phyloP scores from a whole-genome alignment of 2,797 vertebrate species.

The Cyprinodon diabolis region DNA sequence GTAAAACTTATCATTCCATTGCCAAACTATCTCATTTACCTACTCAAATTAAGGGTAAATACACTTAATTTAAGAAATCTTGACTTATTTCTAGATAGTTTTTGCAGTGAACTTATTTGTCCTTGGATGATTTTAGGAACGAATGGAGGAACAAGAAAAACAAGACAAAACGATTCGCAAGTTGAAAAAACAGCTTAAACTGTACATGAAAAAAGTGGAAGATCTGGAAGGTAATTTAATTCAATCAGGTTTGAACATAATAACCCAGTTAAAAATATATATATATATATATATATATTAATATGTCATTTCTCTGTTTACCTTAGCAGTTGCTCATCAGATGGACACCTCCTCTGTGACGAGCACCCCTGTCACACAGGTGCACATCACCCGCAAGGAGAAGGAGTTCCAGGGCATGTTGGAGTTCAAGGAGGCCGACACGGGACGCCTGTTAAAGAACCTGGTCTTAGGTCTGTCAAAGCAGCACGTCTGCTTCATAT shows the following conservation, averaged over 20 bases:
- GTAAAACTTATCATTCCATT: too few species aligned
- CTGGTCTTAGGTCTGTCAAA: constrained; percentile 84
- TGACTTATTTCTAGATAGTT: too few species aligned
- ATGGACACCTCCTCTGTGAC: constrained; percentile 79
- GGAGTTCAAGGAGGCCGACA: constrained; percentile 91
- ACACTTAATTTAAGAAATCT: too few species aligned
- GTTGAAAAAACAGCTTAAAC: constrained; percentile 92
- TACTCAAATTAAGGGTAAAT: too few species aligned
- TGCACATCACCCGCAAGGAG: constrained; percentile 92
- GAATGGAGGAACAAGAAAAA: constrained; percentile 92
- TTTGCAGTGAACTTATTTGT: constrained; percentile 8
- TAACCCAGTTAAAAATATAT: background rate
- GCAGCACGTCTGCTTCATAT: background rate
- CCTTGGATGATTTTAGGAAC: constrained; percentile 79
- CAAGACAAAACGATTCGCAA: constrained; percentile 93
- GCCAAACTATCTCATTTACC: too few species aligned
- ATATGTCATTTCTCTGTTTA: constrained; percentile 21
- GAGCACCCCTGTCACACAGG: constrained; percentile 82
- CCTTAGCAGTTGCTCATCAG: constrained; percentile 73
- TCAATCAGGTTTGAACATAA: background rate
- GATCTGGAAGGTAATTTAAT: constrained; percentile 88
- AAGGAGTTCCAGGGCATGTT: constrained; percentile 96
- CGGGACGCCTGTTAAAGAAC: constrained; percentile 88
- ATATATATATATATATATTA: background rate
- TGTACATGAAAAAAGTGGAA: constrained; percentile 89